phyloP scores from a whole-genome alignment of 2,113 vertebrate species.

The Sphyrna mokarran region DNA sequence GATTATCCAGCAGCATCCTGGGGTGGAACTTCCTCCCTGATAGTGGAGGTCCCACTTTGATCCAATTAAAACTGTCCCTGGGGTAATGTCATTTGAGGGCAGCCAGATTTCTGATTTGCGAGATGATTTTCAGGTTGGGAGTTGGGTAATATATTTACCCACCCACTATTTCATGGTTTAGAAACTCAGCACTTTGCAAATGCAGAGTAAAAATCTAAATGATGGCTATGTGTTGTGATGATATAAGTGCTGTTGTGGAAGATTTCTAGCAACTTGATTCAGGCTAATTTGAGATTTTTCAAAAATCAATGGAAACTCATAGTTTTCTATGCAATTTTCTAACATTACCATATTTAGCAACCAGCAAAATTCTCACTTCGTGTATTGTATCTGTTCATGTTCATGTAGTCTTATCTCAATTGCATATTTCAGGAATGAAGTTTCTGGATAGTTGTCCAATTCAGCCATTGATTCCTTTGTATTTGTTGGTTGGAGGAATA shows the following conservation, averaged over 20 bases:
- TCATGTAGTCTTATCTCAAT: constrained; percentile 5
- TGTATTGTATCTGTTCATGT: not conserved
- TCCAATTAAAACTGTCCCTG: too few relatives aligned
- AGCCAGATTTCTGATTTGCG: too few relatives aligned
- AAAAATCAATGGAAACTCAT: not conserved
- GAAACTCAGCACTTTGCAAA: too few relatives aligned
- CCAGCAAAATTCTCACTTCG: not conserved
- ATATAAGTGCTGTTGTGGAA: not conserved
- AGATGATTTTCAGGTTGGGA: too few relatives aligned
- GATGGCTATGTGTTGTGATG: not conserved
- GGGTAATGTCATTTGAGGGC: too few relatives aligned
- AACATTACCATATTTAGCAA: not conserved
- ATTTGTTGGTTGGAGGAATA: constrained; percentile 55
- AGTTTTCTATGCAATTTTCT: not conserved
- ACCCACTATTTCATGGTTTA: too few relatives aligned
- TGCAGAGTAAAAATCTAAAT: too few relatives aligned
- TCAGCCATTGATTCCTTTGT: constrained; percentile 58
- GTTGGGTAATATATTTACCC: too few relatives aligned
- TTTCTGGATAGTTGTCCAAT: constrained; percentile 56
- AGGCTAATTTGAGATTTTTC: not conserved
- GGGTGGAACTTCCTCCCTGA: too few relatives aligned
- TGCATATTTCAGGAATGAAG: constrained; percentile 53
- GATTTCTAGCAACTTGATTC: not conserved
- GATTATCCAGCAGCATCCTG: too few relatives aligned
- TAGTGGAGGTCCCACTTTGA: too few relatives aligned